Evolutionary conservation across 2,888 invertebrate genomes (phyloP), one percentile per base, ranked within the genome.

Genomic region (Erannis defoliaria): DNA sequence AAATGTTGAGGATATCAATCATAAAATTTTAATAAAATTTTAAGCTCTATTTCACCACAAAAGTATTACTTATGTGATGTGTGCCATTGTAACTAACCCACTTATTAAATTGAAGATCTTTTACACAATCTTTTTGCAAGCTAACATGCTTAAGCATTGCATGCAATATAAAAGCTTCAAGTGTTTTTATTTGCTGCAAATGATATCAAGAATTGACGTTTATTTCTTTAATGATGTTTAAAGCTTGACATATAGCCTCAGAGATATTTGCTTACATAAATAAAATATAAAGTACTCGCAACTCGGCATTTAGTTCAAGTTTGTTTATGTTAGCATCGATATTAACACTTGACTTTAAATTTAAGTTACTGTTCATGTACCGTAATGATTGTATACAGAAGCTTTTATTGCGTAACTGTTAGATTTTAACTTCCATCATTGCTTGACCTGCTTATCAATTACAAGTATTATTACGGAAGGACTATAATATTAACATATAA

Each of bases 81-180:
- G 42, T 62, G n/a, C n/a, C 62, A 62, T 62, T 37, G 42, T 57
- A 51, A 48, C 51, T 56, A 53, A 53, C 56, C 40, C 37, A 51
- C 16, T 55, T 48, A 48, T 37, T 8, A 43, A 43, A 51, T 58
- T 50, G 35, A 46, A 49, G 23, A 37, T 29, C 10, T 51, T 51
- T 62, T 62, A 26, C 62, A 43, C 62, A 62, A 62, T 48, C 8
- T 23, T 56, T 37, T 42, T 53, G 56, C 56, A 57, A 62, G 26
- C 37, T 23, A 16, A 46, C 23, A 43, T 45, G 31, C 40, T 33
- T 51, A 23, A 21, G 37, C 50, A 40, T 50, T 33, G 33, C 49
- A 50, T 42, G n/a, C 29, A 43, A 38, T 51, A 38, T 55, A 55
- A 53, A 62, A 56, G 33, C 18, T 53, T 54, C 51, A 42, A 62